Percentiles rank a stretch among this genome's conserved stretches.
Evolutionary conservation across 2,888 invertebrate genomes (phyloP).

Genomic region (Neoaliturus tenellus): DNA sequence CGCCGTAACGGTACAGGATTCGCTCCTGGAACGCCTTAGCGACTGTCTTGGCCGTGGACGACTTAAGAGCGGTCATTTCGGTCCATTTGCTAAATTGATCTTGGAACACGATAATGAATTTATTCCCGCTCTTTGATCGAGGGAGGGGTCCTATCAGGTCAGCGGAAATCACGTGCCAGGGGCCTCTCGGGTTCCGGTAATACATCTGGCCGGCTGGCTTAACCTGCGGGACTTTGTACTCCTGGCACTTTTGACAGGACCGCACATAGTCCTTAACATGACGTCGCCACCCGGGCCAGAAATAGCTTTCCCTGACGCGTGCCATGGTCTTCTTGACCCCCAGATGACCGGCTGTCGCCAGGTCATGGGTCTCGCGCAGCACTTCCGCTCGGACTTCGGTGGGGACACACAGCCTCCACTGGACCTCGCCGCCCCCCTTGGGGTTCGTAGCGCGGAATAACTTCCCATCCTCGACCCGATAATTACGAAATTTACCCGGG

Average conservation of each 20-base stretch:
- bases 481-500: not conserved
- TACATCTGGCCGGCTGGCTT: constrained; percentile 27
- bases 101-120: constrained; percentile 65
- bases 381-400: not conserved
- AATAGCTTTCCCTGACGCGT: not conserved
- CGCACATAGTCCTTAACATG: not conserved
- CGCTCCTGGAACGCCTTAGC: not conserved
- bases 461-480: not conserved
- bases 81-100: constrained; percentile 67
- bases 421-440: not conserved
- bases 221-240: not conserved
- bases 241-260: not conserved
- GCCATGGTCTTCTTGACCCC: not conserved
- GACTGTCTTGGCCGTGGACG: constrained; percentile 61
- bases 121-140: constrained; percentile 58
- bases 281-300: not conserved
- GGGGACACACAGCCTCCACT: not conserved
- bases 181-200: constrained; percentile 26
- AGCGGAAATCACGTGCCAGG: constrained; percentile 46
- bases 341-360: constrained; percentile 21
- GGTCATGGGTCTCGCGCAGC: constrained; percentile 20
- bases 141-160: constrained; percentile 69
- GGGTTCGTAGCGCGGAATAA: not conserved
- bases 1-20: constrained; percentile 38
- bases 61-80: constrained; percentile 61